Percentiles rank a stretch among this genome's conserved stretches.
phyloP scores from a whole-genome alignment of 2,888 invertebrate genomes.

The Rotaria socialis region DNA sequence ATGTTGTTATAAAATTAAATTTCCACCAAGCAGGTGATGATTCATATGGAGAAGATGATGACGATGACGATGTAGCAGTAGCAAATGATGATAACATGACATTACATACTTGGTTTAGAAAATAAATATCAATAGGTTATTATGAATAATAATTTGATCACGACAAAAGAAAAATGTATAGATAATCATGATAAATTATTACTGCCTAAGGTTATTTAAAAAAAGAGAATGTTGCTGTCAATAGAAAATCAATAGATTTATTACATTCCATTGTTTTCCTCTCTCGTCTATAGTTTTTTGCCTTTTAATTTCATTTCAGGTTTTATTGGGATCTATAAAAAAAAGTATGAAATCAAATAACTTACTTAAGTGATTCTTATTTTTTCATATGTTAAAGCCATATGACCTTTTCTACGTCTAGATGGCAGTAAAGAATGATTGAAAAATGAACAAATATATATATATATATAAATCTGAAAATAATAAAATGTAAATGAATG shows the following conservation, averaged over 20 bases:
- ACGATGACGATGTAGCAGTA: background rate
- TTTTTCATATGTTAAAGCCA: background rate
- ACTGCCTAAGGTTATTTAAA: too few species aligned
- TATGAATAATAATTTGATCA: background rate
- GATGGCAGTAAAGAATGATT: background rate
- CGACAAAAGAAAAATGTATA: background rate
- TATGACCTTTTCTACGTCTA: background rate
- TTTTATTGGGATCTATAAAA: background rate
- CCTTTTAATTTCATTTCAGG: background rate
- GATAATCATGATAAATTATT: too few species aligned
- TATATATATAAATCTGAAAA: background rate
- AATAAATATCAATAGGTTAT: background rate
- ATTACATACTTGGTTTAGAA: background rate
- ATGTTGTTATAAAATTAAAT: constrained; percentile 7
- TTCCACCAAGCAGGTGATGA: constrained; percentile 1
- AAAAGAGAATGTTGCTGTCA: too few species aligned
- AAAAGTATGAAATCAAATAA: background rate
- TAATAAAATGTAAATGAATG: background rate
- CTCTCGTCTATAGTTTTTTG: too few species aligned
- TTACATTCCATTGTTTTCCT: too few species aligned
- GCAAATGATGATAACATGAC: background rate
- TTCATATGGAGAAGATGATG: background rate
- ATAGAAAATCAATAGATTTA: too few species aligned
- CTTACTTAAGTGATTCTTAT: background rate
- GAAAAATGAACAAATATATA: background rate